Evolutionary conservation across 2,888 invertebrate species (phyloP).

Genomic region (Rhagonycha fulva): DNA sequence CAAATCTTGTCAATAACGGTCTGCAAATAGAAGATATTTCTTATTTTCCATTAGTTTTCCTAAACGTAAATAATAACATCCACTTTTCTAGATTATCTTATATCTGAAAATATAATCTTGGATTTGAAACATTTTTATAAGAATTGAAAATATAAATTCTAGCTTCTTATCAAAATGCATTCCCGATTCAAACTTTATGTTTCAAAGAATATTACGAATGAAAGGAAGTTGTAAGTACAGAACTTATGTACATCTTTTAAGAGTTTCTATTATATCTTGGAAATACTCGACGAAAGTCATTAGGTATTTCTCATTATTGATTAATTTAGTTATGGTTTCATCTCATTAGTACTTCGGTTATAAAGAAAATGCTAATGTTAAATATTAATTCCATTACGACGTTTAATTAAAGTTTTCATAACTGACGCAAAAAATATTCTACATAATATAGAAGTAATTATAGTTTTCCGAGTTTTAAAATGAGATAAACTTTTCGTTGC

Average conservation of each 20-base stretch:
- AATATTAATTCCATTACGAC: not conserved
- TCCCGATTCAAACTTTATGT: not conserved
- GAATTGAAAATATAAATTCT: not conserved
- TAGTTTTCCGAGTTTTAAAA: slow-evolving; percentile 29
- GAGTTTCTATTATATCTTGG: not conserved
- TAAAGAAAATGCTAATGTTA: not conserved
- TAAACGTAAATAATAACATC: not conserved
- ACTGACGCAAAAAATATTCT: not conserved
- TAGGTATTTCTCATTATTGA: not conserved
- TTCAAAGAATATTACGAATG: not conserved
- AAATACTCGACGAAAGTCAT: not conserved
- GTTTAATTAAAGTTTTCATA: not conserved
- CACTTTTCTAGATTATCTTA: not conserved
- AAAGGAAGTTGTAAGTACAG: not conserved
- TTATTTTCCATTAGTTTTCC: not conserved
- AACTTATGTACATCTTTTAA: not conserved
- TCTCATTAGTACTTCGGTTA: not conserved
- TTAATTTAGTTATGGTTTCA: not conserved
- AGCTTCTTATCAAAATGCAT: not conserved
- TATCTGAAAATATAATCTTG: not conserved
- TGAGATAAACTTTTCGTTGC: slow-evolving; percentile 34
- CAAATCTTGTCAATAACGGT: not conserved
- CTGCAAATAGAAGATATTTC: not conserved
- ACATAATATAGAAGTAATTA: slow-evolving; percentile 21
- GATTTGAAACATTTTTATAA: not conserved